Conservation (phyloP, 2,113 vertebrate species). For the Toxotes chatareus region DNA sequence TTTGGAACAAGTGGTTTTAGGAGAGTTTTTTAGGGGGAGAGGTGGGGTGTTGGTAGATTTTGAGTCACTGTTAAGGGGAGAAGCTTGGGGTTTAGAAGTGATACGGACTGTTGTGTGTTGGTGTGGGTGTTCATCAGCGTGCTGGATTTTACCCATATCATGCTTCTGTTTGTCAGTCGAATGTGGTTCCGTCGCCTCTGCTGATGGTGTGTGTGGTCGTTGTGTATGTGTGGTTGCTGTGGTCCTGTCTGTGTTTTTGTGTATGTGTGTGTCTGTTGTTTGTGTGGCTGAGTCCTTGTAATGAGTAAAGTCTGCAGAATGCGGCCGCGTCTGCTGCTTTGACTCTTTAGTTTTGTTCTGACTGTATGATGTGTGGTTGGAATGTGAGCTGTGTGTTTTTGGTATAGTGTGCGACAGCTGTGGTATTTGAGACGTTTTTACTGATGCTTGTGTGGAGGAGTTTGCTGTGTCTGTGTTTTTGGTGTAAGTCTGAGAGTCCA, state of each 20-base stretch:
- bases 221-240: constrained; percentile 12
- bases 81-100: constrained; percentile 46
- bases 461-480: constrained; percentile 60
- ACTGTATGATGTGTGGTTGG: constrained; percentile 47
- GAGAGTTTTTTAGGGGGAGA: constrained; percentile 64
- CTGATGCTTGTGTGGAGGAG: constrained; percentile 39
- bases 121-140: constrained; percentile 39
- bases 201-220: constrained; percentile 32
- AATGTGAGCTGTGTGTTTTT: constrained; percentile 73
- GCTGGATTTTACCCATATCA: constrained; percentile 32
- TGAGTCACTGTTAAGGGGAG: constrained; percentile 44
- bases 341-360: constrained; percentile 59
- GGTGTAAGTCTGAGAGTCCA: constrained; percentile 48
- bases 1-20: constrained; percentile 37
- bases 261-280: constrained; percentile 58
- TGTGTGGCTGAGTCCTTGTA: constrained; percentile 78
- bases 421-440: constrained; percentile 58
- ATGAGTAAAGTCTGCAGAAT: constrained; percentile 71
- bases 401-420: constrained; percentile 77
- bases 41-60: constrained; percentile 57
- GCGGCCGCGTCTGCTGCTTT: constrained; percentile 65
- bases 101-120: constrained; percentile 28
- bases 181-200: constrained; percentile 25
- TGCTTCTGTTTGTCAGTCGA: constrained; percentile 43
- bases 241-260: constrained; percentile 33